Conservation (phyloP, 1,140 invertebrate genomes). For the Scaptomyza hsui region DNA sequence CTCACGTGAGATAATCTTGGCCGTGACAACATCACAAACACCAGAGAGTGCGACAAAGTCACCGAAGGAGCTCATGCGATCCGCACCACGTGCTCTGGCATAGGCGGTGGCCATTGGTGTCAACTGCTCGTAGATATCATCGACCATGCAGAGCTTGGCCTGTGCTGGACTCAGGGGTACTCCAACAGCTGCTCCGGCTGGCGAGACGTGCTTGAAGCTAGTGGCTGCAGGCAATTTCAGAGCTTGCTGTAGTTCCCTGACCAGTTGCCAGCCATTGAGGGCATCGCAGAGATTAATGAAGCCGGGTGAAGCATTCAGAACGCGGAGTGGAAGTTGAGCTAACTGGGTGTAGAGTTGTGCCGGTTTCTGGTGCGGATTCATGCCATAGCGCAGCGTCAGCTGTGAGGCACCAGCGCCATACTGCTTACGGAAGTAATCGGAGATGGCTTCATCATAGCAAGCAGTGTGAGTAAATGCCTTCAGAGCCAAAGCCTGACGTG, state of each 20-base stretch:
- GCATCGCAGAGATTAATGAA: constrained; percentile 99
- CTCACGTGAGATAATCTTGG: constrained; percentile 89
- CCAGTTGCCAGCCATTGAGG: constrained; percentile 98
- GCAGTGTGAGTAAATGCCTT: constrained; percentile 98
- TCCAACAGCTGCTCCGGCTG: constrained; percentile 97
- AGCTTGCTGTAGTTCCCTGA: constrained; percentile 93
- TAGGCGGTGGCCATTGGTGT: constrained; percentile 97
- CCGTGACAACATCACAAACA: constrained; percentile 94
- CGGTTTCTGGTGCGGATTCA: constrained; percentile 99
- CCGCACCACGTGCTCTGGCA: constrained; percentile 97
- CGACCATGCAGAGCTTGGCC: constrained; percentile 96
- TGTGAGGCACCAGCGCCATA: constrained; percentile 92
- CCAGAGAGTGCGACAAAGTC: constrained; percentile 98
- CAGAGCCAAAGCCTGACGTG: constrained; percentile 91
- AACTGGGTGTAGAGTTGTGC: constrained; percentile 95
- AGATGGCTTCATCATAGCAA: constrained; percentile 96
- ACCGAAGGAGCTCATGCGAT: constrained; percentile 99
- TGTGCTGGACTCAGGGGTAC: constrained; percentile 89
- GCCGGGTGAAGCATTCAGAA: constrained; percentile 95
- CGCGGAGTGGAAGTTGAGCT: constrained; percentile 92
- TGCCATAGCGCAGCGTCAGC: constrained; percentile 94
- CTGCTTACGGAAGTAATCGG: constrained; percentile 97
- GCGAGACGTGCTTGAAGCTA: constrained; percentile 99
- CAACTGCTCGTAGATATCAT: constrained; percentile 90
- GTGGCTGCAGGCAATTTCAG: constrained; percentile 95